phyloP scores from a whole-genome alignment of 2,113 vertebrate species.

The Leuciscus idus region DNA sequence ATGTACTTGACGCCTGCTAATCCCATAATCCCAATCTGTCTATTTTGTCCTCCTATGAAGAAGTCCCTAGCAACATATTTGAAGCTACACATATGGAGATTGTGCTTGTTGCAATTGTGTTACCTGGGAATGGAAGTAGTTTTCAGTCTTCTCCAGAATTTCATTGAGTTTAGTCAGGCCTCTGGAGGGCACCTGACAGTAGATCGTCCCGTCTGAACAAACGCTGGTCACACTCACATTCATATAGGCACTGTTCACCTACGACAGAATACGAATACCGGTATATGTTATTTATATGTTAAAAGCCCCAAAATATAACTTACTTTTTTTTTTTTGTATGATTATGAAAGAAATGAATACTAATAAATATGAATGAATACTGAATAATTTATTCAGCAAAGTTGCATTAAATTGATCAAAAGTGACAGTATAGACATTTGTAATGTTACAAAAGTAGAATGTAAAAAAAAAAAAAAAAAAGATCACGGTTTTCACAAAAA shows the following conservation, averaged over 20 bases:
- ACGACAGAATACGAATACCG: background rate
- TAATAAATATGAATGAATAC: too few species aligned
- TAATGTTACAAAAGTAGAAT: too few species aligned
- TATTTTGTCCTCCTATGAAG: slow-evolving; percentile 41
- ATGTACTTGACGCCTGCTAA: slow-evolving; percentile 64
- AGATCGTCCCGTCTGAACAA: slow-evolving; percentile 90
- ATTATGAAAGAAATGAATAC: too few species aligned
- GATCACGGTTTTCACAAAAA: too few species aligned
- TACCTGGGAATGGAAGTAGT: slow-evolving; percentile 88
- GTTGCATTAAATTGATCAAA: too few species aligned
- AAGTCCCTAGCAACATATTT: slow-evolving; percentile 6
- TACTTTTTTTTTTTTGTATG: too few species aligned
- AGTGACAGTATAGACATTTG: too few species aligned
- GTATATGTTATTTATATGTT: background rate
- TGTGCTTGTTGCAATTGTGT: background rate
- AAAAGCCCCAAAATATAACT: too few species aligned
- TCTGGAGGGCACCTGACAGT: slow-evolving; percentile 90
- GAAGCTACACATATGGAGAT: background rate
- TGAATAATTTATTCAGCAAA: too few species aligned
- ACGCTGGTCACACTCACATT: slow-evolving; percentile 89
- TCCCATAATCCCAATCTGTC: slow-evolving; percentile 73
- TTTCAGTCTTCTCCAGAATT: slow-evolving; percentile 83
- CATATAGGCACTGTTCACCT: slow-evolving; percentile 86
- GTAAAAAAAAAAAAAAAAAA: too few species aligned
- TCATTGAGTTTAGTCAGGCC: slow-evolving; percentile 85